A percentile compares a stretch with the other conserved stretches of the same genome.
phyloP scores from a whole-genome alignment of 2,888 invertebrate species.

The Branchellion lobata region DNA sequence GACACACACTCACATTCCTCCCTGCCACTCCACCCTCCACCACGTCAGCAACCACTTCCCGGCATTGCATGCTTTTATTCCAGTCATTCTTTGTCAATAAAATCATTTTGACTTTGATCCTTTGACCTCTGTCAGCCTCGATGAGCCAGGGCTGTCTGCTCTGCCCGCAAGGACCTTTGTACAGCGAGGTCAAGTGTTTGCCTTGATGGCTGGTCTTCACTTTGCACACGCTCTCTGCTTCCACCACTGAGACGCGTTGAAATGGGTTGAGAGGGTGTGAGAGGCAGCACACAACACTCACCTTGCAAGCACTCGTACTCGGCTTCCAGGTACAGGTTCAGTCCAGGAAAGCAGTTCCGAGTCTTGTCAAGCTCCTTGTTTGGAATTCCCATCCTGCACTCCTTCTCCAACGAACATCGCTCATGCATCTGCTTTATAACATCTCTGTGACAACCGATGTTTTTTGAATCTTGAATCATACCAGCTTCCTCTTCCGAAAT shows the following conservation, averaged over 20 bases:
- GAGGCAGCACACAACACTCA: not conserved
- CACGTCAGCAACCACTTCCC: not conserved
- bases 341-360: conserved; percentile 2
- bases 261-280: not conserved
- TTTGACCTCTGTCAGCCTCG: conserved; percentile 7
- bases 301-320: conserved; percentile 35
- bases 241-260: not conserved
- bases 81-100: not conserved
- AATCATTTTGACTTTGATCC: not conserved
- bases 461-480: not conserved
- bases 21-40: not conserved
- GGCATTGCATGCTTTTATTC: not conserved
- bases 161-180: not conserved
- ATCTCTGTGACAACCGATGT: not conserved
- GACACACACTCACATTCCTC: not conserved
- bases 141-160: not conserved
- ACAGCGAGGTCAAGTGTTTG: conserved; percentile 13
- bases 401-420: not conserved
- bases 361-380: not conserved
- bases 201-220: not conserved
- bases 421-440: not conserved
- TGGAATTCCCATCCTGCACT: not conserved
- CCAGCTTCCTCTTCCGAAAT: conserved; percentile 21
- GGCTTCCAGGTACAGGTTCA: conserved; percentile 29
- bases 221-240: not conserved